Conservation (phyloP, 2,797 vertebrate species). For the Hemitrygon akajei region DNA sequence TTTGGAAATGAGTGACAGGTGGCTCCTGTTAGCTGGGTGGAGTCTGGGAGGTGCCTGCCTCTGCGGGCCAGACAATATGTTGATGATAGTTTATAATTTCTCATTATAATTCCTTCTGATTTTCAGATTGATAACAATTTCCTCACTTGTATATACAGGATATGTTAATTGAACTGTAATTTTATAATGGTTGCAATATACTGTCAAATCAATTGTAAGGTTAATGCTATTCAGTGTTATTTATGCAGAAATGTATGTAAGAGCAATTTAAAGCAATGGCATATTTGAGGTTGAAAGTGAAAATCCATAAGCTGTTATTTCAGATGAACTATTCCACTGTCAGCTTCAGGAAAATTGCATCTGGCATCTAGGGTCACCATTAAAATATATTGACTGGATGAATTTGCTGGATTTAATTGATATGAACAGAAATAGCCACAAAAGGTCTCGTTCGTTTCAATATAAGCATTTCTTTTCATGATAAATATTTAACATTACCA, state of each 20-base stretch:
- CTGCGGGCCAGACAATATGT: background rate
- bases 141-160: background rate
- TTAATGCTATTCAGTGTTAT: background rate
- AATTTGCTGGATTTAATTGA: background rate
- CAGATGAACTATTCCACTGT: background rate
- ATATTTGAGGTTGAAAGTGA: background rate
- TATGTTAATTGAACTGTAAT: background rate
- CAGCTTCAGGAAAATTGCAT: background rate
- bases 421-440: background rate
- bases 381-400: background rate
- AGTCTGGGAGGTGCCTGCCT: no score
- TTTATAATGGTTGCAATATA: background rate
- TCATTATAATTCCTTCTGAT: background rate
- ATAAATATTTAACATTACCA: background rate
- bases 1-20: no score
- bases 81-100: background rate
- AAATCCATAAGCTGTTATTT: background rate
- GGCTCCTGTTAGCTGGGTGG: no score
- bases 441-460: background rate
- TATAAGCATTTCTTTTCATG: background rate
- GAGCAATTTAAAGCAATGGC: background rate
- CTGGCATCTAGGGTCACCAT: background rate
- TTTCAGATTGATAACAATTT: constrained; percentile 3
- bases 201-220: background rate
- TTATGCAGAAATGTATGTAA: background rate